These are phyloP conservation scores for Steinernema scapterisci DNA, from an alignment of 2,888 invertebrate genomes.

Conservation along the genomic window DNA sequence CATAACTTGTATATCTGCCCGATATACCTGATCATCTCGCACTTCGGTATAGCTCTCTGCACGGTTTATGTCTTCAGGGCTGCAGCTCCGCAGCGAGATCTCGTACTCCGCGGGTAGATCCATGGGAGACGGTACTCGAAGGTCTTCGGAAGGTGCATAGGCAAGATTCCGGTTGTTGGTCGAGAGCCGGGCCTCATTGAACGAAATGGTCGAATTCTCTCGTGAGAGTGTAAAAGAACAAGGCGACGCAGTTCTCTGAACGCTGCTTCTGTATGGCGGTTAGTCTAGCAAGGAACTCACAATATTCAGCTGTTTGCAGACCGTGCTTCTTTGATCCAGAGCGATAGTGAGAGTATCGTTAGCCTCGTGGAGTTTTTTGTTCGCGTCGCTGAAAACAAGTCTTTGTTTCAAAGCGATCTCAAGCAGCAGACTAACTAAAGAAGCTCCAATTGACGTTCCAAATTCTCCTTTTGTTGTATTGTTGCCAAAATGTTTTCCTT, in stretches of 20 bases:
- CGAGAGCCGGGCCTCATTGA: slow-evolving; percentile 7
- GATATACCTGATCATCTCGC: neutral
- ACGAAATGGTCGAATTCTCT: neutral
- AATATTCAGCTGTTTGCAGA: slow-evolving; percentile 55
- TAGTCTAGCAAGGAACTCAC: slow-evolving; percentile 38
- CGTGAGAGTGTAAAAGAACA: slow-evolving; percentile 12
- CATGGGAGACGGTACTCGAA: neutral
- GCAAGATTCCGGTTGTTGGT: neutral
- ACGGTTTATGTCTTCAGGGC: neutral
- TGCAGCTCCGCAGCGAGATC: neutral
- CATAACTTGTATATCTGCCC: neutral
- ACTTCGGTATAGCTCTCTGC: neutral
- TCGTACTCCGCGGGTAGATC: slow-evolving; percentile 9
- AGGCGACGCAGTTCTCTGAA: slow-evolving; percentile 47
- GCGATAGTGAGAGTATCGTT: slow-evolving; percentile 73
- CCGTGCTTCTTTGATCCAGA: slow-evolving; percentile 66
- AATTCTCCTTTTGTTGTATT: slow-evolving; percentile 72
- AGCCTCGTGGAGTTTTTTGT: slow-evolving; percentile 73
- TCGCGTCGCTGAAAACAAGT: slow-evolving; percentile 71
- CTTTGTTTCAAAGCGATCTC: neutral
- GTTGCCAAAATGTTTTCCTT: slow-evolving; percentile 71
- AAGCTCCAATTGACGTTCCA: slow-evolving; percentile 72
- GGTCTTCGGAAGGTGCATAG: neutral
- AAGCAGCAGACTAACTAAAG: slow-evolving; percentile 70
- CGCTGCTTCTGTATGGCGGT: neutral